phyloP scores from a whole-genome alignment of 2,888 invertebrate species.

The Xanthostigma xanthostigma region DNA sequence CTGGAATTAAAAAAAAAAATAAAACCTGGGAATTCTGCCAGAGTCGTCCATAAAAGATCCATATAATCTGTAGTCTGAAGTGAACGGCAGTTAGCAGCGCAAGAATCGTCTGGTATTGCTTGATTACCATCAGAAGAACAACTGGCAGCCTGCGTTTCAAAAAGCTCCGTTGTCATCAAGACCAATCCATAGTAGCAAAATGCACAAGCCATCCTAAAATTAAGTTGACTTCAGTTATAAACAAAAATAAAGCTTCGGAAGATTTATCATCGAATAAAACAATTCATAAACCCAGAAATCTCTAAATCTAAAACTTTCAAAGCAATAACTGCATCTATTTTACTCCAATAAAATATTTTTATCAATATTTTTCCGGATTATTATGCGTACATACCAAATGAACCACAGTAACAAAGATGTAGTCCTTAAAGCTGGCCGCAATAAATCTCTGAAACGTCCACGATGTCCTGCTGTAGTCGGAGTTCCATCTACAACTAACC shows the following conservation, averaged over 20 bases:
- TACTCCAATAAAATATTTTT: too few relatives aligned
- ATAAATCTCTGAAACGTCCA: conserved; percentile 53
- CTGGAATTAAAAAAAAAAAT: background rate
- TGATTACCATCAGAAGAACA: conserved; percentile 22
- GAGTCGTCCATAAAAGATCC: conserved; percentile 83
- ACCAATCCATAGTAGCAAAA: conserved; percentile 94
- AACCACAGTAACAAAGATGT: conserved; percentile 85
- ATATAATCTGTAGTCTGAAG: conserved; percentile 78
- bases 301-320: too few relatives aligned
- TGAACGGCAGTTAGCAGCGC: conserved; percentile 51
- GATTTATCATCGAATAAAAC: background rate
- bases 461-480: conserved; percentile 35
- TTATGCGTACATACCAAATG: conserved; percentile 57
- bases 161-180: conserved; percentile 84
- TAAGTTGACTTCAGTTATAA: too few relatives aligned
- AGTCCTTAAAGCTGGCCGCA: conserved; percentile 63
- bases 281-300: background rate
- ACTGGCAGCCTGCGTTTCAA: conserved; percentile 43
- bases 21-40: conserved; percentile 84
- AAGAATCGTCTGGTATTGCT: conserved; percentile 29
- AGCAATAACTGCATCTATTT: too few relatives aligned
- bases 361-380: background rate
- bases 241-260: too few relatives aligned
- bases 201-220: conserved; percentile 71
- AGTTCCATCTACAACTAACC: conserved; percentile 64